Base-by-base conservation (phyloP, 2,113 vertebrate genomes). In the Boulengeromyrus knoepffleri region DNA sequence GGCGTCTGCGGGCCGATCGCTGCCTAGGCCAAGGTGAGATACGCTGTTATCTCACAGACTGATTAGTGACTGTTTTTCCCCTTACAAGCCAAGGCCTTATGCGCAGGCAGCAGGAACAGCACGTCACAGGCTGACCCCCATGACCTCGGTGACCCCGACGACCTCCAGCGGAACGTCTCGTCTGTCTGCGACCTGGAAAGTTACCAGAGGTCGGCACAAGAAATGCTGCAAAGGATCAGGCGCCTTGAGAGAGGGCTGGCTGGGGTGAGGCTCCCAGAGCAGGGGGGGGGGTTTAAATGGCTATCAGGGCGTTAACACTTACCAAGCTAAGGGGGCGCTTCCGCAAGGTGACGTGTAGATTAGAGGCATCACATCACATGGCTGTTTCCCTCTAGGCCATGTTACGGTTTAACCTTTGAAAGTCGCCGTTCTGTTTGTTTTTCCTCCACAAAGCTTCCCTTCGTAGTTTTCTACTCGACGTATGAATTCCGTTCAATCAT, bases 151-250 rank as follows among this genome's bases (percentile, higher is more conserved):
- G 50, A 84, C 49, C 70, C 83, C 53, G 1, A 10, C 45, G 62
- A 87, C 27, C 58, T 19, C 53, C 39, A 52, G 87, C 49, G 17
- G 50, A 52, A 42, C 27, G 42, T 31, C 5, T 27, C 46, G n/a
- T 49, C 86, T 31, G 36, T 27, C 47, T 50, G 39, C 90, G 89
- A 94, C 52, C 46, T 93, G 74, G 93, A 93, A 49, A 89, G 19
- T 74, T 94, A 94, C 91, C 92, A 88, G 91, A 93, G 47, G 89
- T 94, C 95, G 88, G 94, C 94, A 66, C 90, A 10, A 89, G 95
- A 95, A 88, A 85, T 96, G 7, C 91, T 93, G 36, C 88, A 66
- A 85, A 95, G 94, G 90, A 94, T 96, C 88, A 91, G 93, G 47
- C 87, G 87, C 24, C 92, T 96, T 10, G 94, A 96, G 91, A 93